phyloP scores from a whole-genome alignment of 2,113 vertebrate species.

The Pedetes capensis region DNA sequence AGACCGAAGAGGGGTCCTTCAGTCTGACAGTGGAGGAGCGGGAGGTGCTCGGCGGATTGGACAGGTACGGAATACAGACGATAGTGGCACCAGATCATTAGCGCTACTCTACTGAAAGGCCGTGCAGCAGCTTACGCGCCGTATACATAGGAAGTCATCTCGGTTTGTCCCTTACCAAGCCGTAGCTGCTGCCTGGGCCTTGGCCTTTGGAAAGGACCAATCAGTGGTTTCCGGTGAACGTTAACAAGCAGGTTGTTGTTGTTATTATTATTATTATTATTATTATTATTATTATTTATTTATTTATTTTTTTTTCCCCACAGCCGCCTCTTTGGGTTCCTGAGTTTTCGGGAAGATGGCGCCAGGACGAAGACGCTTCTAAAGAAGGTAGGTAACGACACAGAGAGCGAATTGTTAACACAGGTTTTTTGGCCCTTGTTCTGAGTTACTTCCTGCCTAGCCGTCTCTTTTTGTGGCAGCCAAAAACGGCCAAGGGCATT shows the following conservation, averaged over 20 bases:
- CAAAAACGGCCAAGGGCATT: no score
- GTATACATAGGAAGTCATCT: accelerated
- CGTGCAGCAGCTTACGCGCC: accelerated
- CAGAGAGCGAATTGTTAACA: no score
- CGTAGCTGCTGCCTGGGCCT: accelerated
- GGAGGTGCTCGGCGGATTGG: constrained; percentile 84
- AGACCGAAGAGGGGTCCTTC: constrained; percentile 90
- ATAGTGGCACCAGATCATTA: accelerated
- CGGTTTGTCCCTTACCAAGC: neutral
- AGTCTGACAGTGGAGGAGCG: constrained; percentile 91
- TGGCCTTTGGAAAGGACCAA: neutral
- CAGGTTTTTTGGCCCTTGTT: no score
- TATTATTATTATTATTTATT: no score
- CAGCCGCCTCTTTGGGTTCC: constrained; percentile 94
- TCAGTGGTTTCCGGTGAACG: neutral
- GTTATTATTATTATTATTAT: no score
- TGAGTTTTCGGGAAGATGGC: constrained; percentile 95
- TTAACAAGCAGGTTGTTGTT: constrained; percentile 63
- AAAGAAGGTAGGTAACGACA: constrained; percentile 95
- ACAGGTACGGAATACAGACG: constrained; percentile 85
- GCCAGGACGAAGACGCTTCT: constrained; percentile 95
- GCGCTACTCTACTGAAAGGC: accelerated
- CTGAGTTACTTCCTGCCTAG: no score
- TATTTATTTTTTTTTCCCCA: constrained; percentile 56
- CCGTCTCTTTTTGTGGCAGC: no score